A percentile compares a stretch with the other conserved stretches of the same genome.
phyloP scores from a whole-genome alignment of 2,113 vertebrate genomes.

The Meriones unguiculatus region DNA sequence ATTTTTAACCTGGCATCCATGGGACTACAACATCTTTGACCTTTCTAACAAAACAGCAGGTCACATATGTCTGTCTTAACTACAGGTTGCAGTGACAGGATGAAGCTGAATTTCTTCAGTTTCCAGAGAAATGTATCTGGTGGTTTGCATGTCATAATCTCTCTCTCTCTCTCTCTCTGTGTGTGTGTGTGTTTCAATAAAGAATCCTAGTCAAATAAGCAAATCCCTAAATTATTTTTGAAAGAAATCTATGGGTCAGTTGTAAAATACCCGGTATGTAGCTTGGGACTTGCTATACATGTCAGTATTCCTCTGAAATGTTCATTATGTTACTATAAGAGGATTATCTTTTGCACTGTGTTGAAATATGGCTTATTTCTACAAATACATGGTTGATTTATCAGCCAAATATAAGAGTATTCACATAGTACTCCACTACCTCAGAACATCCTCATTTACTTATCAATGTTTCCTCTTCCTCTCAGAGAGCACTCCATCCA shows the following conservation, averaged over 20 bases:
- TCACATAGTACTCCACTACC: background rate
- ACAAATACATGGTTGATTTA: slow-evolving; percentile 16
- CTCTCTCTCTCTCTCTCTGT: background rate
- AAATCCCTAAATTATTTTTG: slow-evolving; percentile 45
- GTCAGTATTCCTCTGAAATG: background rate
- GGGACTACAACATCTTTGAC: background rate
- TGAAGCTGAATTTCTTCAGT: slow-evolving; percentile 39
- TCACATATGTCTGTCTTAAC: background rate
- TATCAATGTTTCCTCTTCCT: background rate
- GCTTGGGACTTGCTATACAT: slow-evolving; percentile 33
- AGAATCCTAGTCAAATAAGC: background rate
- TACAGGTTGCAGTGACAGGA: background rate
- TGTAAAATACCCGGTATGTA: background rate
- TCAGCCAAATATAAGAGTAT: slow-evolving; percentile 22
- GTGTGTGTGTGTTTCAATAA: background rate
- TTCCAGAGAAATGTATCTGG: background rate
- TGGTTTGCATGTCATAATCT: background rate
- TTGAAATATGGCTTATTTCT: slow-evolving; percentile 33
- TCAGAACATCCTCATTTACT: background rate
- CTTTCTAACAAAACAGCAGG: background rate
- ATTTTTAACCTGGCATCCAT: background rate
- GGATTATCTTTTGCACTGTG: background rate
- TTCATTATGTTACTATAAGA: slow-evolving; percentile 27
- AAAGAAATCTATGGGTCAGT: background rate
- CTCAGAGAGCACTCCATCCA: too few species aligned